Base-by-base conservation (phyloP, 2,888 invertebrate species). In the Bibio marci region DNA sequence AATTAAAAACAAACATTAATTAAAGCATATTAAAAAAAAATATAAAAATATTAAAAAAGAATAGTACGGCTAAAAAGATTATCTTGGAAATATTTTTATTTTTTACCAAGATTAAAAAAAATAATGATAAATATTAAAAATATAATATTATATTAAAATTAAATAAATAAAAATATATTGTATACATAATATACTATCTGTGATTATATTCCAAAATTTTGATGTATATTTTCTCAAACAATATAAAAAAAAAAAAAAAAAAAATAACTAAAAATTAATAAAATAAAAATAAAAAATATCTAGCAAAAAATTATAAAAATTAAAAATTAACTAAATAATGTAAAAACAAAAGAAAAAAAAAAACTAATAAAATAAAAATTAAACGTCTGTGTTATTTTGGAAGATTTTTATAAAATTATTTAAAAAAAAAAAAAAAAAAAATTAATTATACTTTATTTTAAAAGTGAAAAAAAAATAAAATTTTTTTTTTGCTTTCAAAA, bases 141-240 rank as follows among this genome's bases (percentile, higher is more conserved):
- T 41, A 38, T 35, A 33, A 27, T 39, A 27, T 39, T 26, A 36
- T 42, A 31, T 13, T 34, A 41, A 40, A 41, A 42, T 39, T 40
- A n/a, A n/a, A n/a, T n/a, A n/a, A 52, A 57, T 52, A 57, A 56
- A n/a, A n/a, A 40, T 30, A 40, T 39, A 39, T 41, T 38, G 57
- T 37, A 55, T n/a, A n/a, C n/a, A n/a, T n/a, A n/a, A n/a, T 56
- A 60, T 57, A 62, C 59, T 61, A 62, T 62, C 62, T 62, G 61
- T 62, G 62, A 62, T 62, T 62, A 57, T 57, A 59, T 60, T 59
- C 62, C 60, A 59, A 62, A 60, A 62, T 62, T 62, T 61, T 62
- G 57, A 61, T 58, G 59, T 57, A 57, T 56, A 58, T 61, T 60
- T 61, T 59, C 58, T 58, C 53, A 58, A 52, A 46, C 45, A 46